Evolutionary conservation across 2,888 invertebrate species (phyloP).

Genomic region (Harpalus rufipes): DNA sequence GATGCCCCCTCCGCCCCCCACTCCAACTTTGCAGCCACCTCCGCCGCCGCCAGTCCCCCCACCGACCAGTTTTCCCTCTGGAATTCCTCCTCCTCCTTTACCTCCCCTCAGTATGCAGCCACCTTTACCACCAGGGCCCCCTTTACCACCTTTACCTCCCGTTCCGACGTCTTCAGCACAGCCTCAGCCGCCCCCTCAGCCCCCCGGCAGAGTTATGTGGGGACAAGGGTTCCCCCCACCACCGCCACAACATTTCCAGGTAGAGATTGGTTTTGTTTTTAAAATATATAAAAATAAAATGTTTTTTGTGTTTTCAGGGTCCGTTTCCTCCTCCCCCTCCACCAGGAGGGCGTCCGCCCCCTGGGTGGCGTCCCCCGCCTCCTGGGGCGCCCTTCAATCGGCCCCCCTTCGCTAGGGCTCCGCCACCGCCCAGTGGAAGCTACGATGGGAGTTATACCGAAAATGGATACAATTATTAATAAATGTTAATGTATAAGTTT

Average conservation of each 20-base stretch:
- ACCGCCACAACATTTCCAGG: constrained; percentile 73
- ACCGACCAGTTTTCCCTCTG: constrained; percentile 81
- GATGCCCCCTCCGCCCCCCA: constrained; percentile 88
- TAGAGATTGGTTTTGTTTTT: too few species aligned
- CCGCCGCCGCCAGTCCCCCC: constrained; percentile 87
- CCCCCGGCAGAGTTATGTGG: constrained; percentile 75
- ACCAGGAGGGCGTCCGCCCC: constrained; percentile 81
- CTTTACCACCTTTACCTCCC: constrained; percentile 76
- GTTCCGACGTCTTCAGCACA: constrained; percentile 25
- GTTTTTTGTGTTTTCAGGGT: constrained; percentile 70
- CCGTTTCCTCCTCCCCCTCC: constrained; percentile 80
- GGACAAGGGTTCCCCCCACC: constrained; percentile 75
- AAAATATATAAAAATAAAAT: too few species aligned
- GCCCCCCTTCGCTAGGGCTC: constrained; percentile 83
- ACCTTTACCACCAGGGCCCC: constrained; percentile 79
- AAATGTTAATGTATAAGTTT: background rate
- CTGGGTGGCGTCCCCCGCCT: constrained; percentile 85
- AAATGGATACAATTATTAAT: constrained; percentile 64
- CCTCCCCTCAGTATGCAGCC: constrained; percentile 82
- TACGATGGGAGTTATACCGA: constrained; percentile 41
- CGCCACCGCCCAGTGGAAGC: constrained; percentile 82
- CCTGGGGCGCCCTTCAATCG: constrained; percentile 80
- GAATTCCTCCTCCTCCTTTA: constrained; percentile 83
- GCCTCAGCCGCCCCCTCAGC: constrained; percentile 75
- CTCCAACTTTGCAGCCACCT: constrained; percentile 85